Evolutionary conservation across 2,888 invertebrate species (phyloP), one percentile per base, ranked within the genome.

Genomic region (Chloromyia formosa): DNA sequence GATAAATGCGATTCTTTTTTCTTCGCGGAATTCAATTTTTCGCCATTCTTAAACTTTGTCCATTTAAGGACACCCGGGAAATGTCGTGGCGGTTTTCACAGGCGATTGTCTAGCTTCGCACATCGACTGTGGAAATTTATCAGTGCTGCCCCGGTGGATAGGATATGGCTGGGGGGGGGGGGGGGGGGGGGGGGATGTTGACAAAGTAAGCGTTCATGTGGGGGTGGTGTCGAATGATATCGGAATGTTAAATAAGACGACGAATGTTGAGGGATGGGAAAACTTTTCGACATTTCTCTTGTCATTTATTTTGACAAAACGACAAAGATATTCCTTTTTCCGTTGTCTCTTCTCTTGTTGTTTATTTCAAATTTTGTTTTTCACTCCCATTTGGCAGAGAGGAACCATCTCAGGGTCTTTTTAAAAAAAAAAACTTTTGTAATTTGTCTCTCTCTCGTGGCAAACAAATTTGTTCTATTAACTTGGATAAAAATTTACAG

Each of bases 231-330:
- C 14, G 49, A 14, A 62, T 4, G 40, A 62, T 16, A 35, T 16
- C 40, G 62, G 18, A n/a, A n/a, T 40, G 2, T 35, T 40, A 62
- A 23, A 23, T 62, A 16, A 62, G 62, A 40, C 35, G 40, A 23
- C 35, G 18, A 49, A 10, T 18, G 27, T 35, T 4, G 27, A 35
- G n/a, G 40, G 23, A 4, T 18, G 23, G 62, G 27, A 62, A 40
- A 62, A 62, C 60, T 61, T 66, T 69, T 49, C 1, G 68, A 69
- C 54, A 69, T 69, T 69, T 53, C 54, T 53, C 68, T 16, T 54
- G 68, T 54, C 66, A 69, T 69, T 69, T 69, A 16, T 54, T 69
- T 69, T 69, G 68, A 69, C 68, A 54, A 49, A 54, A 53, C 23
- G 54, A 16, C 4, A 69, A 35, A 27, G 22, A 22, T 66, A 49